Evolutionary conservation across 2,113 vertebrate genomes (phyloP), one percentile per base, ranked within the genome.

Genomic region (Siniperca chuatsi): DNA sequence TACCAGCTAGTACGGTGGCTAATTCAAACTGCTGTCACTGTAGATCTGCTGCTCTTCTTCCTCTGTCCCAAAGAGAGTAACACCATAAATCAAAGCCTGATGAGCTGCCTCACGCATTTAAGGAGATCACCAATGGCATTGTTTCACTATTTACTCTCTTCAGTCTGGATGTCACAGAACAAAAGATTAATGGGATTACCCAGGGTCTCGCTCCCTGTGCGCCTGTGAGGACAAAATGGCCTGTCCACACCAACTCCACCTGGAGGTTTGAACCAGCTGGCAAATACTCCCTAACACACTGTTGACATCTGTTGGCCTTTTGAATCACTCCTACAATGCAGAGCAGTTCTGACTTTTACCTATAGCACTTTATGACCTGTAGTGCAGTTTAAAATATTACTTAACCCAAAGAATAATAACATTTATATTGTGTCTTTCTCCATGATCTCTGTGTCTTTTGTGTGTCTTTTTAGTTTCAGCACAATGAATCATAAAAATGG

Each of bases 171-270:
- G 87, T 86, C 75, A 83, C 57, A n/a, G 75, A 71, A 69, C 82
- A 87, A 78, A 83, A 80, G 83, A 91, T 84, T 88, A 79, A 89
- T 86, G 67, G 80, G 82, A 76, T 88, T 75, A 88, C 82, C 68
- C 46, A 0, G 52, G 46, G 61, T 58, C 75, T 75, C 52, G 78
- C 68, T 55, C 78, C 16, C 68, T 23, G 21, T n/a, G 48, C 44
- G 52, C 52, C 70, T 83, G 58, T 73, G 81, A 62, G 70, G 81
- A 76, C 16, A 76, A 82, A 89, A 84, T 87, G 61, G 60, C 75
- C 81, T 85, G 79, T 87, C 66, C 69, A 54, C 83, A 86, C 37
- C 75, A 79, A 78, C 81, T 87, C 65, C 81, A 85, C 81, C 83
- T 90, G 76, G 23, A 85, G 74, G 81, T 44, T 33, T 83, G 68